Base-by-base conservation (phyloP, 2,113 vertebrate genomes). In the Brienomyrus brachyistius region DNA sequence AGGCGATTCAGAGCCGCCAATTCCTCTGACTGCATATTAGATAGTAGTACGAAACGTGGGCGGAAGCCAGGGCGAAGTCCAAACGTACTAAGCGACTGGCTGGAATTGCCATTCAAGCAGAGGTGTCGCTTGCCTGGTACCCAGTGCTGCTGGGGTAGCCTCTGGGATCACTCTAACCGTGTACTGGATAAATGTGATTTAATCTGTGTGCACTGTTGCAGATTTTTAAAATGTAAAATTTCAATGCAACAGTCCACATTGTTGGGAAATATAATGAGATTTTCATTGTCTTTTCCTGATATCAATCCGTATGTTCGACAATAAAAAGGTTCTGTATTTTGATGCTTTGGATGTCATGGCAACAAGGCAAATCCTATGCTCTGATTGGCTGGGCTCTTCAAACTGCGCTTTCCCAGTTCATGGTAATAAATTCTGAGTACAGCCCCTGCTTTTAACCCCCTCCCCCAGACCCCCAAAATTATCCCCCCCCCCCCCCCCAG, bases 371-470 rank as follows among this genome's bases (percentile, higher is more conserved):
- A 66, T 35, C 3, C 62, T 74, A 88, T 86, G 1, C 48, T 10
- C 88, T 91, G 93, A 95, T 95, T 95, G 96, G 95, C 90, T 91
- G 89, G 21, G 45, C 51, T 88, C 9, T 19, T 59, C 9, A 80
- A 90, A 91, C 91, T 90, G 90, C 56, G 88, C 52, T 74, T 91
- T 93, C 40, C 90, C 50, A 54, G 21, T 91, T 91, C 47, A 89
- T 92, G 92, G 92, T 89, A 85, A 96, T 94, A 96, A 96, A 85
- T 96, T 94, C 95, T 96, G 95, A 96, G 95, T 95, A 93, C 94
- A 94, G 92, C 92, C 92, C 92, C 91, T 94, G 93, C 93, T 93
- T 93, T 94, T 92, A 91, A 89, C 91, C 89, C 47, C 56, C 23
- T 19, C 40, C 45, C 7, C 31, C 31, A 6, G 15, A 2, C 45